Evolutionary conservation across 1,140 invertebrate species (phyloP), one percentile per base, ranked within the genome.

Genomic region (Polyergus mexicanus): DNA sequence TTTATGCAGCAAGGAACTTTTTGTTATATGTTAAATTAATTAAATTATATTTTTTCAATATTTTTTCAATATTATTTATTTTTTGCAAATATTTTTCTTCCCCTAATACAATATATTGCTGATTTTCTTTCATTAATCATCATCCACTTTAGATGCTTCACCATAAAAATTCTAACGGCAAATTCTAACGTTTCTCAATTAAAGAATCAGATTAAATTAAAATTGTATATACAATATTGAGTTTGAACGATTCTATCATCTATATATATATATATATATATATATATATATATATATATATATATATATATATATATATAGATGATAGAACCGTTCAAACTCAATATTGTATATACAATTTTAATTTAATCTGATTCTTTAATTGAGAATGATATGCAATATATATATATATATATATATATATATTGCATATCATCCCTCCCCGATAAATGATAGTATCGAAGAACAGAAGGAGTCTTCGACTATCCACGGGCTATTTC

Each of bases 401-500:
- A n/a, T n/a, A n/a, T n/a, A n/a, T n/a, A n/a, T n/a, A n/a, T n/a
- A n/a, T n/a, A n/a, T n/a, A n/a, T n/a, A n/a, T 5, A 71, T 8
- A 25, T 28, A 13, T 28, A 16, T 71, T 10, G 19, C 38, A 25
- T 22, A 41, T 44, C 22, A 41, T 28, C 1, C 7, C 16, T 22
- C 4, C 19, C 16, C n/a, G n/a, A 8, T 51, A 51, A 51, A 51
- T 13, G 47, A 51, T 51, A 51, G 47, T 51, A 32, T 28, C 8
- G 44, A 16, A 25, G 62, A 6, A 63, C 16, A 7, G 35, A 13
- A 32, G 16, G 44, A 13, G 13, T 19, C 22, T 54, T n/a, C 25
- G 69, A 13, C n/a, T 13, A 16, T 16, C 35, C 44, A 8, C 56
- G 35, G 16, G 22, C 44, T 80, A 71, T 81, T 71, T 81, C 65